Conservation (phyloP, 2,797 vertebrate genomes). For the Melanotaenia maccullochi region DNA sequence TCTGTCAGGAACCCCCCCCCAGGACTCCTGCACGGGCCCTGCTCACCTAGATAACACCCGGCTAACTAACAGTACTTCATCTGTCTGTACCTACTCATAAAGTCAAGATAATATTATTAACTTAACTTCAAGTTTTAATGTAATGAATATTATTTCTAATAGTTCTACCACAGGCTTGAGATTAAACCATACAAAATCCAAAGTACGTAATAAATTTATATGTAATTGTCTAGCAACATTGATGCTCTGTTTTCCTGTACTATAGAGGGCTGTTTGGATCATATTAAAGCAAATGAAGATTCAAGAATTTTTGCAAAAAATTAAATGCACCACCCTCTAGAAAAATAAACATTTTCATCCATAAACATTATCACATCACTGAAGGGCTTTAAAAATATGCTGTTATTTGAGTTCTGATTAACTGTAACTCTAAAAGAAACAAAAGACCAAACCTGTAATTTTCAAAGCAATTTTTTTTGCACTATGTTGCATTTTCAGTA, state of each 20-base stretch:
- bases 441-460: neutral
- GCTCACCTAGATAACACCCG: constrained; percentile 75
- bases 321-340: constrained; percentile 26
- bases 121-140: constrained; percentile 41
- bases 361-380: constrained; percentile 63
- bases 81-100: constrained; percentile 69
- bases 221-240: constrained; percentile 17
- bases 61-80: constrained; percentile 74
- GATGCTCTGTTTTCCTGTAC: constrained; percentile 27
- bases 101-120: constrained; percentile 62
- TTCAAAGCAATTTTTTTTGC: constrained; percentile 32
- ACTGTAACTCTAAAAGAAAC: constrained; percentile 14
- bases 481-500: constrained; percentile 15
- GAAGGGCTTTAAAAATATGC: constrained; percentile 49
- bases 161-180: constrained; percentile 11
- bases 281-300: constrained; percentile 17
- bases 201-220: constrained; percentile 14
- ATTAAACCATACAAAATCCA: constrained; percentile 17
- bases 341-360: constrained; percentile 50
- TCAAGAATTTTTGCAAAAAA: constrained; percentile 35
- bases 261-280: constrained; percentile 10
- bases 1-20: constrained; percentile 70
- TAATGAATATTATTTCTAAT: constrained; percentile 47
- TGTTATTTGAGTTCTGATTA: constrained; percentile 41
- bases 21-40: constrained; percentile 68